Percentiles rank a stretch among this genome's conserved stretches.
Conservation (phyloP, 2,888 invertebrate genomes). For the Auanema freiburgensis region DNA sequence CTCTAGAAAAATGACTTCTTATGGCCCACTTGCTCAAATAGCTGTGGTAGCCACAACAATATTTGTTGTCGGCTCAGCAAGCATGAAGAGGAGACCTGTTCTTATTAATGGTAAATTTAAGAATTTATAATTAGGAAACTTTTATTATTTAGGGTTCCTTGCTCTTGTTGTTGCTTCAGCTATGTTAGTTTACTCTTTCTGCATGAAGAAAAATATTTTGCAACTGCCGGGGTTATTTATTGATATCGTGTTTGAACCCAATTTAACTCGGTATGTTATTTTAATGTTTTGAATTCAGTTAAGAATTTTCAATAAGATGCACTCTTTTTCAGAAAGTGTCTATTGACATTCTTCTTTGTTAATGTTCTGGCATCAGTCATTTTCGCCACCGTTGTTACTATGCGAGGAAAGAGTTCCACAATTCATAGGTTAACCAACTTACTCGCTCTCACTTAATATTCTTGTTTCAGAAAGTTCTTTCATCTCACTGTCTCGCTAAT, state of each 20-base stretch:
- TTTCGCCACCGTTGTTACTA: slow-evolving; percentile 43
- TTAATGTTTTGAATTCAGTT: neutral
- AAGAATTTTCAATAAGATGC: neutral
- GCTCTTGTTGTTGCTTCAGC: slow-evolving; percentile 10
- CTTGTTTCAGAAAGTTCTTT: slow-evolving; percentile 57
- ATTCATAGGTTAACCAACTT: slow-evolving; percentile 25
- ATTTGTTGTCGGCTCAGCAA: slow-evolving; percentile 13
- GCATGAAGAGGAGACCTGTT: slow-evolving; percentile 10
- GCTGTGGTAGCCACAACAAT: slow-evolving; percentile 13
- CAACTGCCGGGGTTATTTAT: slow-evolving; percentile 9
- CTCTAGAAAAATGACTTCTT: slow-evolving; percentile 9
- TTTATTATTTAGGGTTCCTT: slow-evolving; percentile 8
- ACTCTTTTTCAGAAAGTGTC: slow-evolving; percentile 35
- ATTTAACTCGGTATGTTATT: slow-evolving; percentile 2
- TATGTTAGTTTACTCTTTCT: slow-evolving; percentile 13
- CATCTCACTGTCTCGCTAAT: slow-evolving; percentile 60
- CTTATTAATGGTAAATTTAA: slow-evolving; percentile 19
- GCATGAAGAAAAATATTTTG: slow-evolving; percentile 9
- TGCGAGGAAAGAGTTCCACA: slow-evolving; percentile 20
- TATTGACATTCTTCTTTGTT: slow-evolving; percentile 55
- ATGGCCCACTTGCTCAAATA: slow-evolving; percentile 19
- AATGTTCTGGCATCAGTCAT: slow-evolving; percentile 48
- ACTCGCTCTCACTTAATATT: neutral
- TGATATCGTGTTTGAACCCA: slow-evolving; percentile 18
- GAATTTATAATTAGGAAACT: neutral